Evolutionary conservation across 2,113 vertebrate genomes (phyloP).

Genomic region (Promerops cafer): DNA sequence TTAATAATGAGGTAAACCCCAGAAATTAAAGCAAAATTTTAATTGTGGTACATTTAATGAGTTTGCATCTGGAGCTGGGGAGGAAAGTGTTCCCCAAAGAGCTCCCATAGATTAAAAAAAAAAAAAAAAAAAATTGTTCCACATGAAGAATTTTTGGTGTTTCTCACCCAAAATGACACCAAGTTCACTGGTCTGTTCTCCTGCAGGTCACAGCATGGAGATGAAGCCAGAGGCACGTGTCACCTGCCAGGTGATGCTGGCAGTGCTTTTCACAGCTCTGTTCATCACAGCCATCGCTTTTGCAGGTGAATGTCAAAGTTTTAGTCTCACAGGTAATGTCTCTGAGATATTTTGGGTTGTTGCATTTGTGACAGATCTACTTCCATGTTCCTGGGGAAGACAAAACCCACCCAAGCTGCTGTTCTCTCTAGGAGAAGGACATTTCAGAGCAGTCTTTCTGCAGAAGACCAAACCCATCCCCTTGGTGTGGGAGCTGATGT

Average conservation of each 20-base stretch:
- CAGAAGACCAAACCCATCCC: background rate
- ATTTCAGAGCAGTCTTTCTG: background rate
- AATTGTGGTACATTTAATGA: background rate
- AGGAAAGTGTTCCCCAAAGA: background rate
- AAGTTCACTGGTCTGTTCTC: background rate
- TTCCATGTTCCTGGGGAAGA: background rate
- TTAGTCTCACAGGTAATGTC: fast-evolving
- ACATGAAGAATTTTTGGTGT: background rate
- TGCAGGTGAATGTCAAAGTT: background rate
- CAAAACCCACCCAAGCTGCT: background rate
- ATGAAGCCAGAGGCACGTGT: background rate
- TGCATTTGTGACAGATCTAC: too few relatives aligned
- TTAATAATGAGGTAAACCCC: background rate
- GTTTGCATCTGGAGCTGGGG: background rate
- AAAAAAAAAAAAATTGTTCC: background rate
- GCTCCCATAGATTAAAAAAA: background rate
- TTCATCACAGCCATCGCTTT: background rate
- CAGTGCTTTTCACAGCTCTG: background rate
- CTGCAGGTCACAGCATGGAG: background rate
- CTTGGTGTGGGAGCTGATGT: background rate
- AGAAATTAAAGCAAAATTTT: background rate
- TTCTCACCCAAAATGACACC: background rate
- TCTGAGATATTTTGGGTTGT: background rate
- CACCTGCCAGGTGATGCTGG: background rate
- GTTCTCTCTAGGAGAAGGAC: background rate